Base-by-base conservation (phyloP, 2,797 vertebrate genomes). In the Crypturellus tataupa region DNA sequence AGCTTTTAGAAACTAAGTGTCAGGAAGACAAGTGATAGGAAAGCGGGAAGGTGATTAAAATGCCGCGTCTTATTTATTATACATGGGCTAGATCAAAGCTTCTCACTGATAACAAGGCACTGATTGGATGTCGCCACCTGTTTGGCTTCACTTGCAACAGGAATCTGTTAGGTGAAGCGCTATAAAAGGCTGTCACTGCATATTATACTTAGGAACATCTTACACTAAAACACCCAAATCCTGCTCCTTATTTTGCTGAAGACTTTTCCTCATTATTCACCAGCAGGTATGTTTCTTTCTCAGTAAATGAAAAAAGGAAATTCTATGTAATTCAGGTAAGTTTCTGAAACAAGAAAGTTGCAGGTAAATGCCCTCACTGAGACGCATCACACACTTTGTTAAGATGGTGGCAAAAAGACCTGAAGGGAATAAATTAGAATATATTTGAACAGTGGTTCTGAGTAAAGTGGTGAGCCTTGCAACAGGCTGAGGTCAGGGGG, bases 51-150 rank as follows among this genome's bases (percentile, higher is more conserved):
- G 69, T 75, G 44, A 97, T 97, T 97, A 97, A 97, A 97, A 97
- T 97, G 90, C 90, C 97, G 90, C 79, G 90, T 87, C 83, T 93
- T 94, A 97, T 97, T 97, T 96, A 97, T 97, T 97, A 97, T 97
- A 96, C 93, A 97, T 97, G 79, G 96, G 85, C 69, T 92, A 97
- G 96, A 98, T 97, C 97, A 97, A 97, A 97, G 97, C 79, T 88
- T 60, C 56, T 71, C 46, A 71, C 87, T 47, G 94, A 89, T 95
- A 96, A 96, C 82, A 95, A 95, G 94, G 60, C 72, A 72, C 72
- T 63, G 89, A 96, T 40, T 70, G 81, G 69, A 71, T 60, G 42
- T 88, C 90, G 71, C 92, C 97, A 97, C 97, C 96, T 97, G 96
- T 95, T 94, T 93, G 82, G 79, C 94, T 88, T 82, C 84, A 60